A percentile compares a stretch with the other conserved stretches of the same genome.
Conservation (phyloP, 1,140 invertebrate genomes). For the Calosoma granatense region DNA sequence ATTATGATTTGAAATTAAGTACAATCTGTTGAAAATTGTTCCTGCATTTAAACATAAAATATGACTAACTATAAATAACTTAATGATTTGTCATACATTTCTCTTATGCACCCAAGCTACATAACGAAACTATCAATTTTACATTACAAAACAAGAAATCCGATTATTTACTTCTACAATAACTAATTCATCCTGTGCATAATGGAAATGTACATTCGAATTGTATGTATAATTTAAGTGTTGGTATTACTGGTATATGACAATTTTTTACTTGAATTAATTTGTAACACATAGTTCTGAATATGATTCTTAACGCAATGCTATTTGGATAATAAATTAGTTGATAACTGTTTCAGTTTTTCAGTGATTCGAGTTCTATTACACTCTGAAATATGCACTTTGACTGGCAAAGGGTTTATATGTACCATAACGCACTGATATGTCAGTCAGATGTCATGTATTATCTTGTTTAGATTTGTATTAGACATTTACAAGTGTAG, state of each 20-base stretch:
- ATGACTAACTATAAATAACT: conserved; percentile 1
- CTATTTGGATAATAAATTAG: neutral
- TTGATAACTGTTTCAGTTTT: neutral
- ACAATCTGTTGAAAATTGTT: conserved; percentile 3
- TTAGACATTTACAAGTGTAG: no score
- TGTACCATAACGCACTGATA: no score
- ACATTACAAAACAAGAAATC: neutral
- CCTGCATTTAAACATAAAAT: conserved; percentile 2
- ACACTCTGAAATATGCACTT: neutral
- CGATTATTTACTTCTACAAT: neutral
- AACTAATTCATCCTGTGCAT: neutral
- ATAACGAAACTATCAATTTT: no score
- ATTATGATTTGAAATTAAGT: conserved; percentile 6
- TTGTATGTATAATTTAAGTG: neutral
- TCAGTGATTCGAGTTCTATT: no score
- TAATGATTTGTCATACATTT: neutral
- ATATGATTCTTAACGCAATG: neutral
- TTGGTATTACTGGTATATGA: neutral
- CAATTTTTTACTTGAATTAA: neutral
- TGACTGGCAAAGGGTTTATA: neutral
- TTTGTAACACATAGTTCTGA: neutral
- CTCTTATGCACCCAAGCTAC: neutral
- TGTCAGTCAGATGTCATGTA: no score
- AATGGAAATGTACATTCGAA: conserved; percentile 1
- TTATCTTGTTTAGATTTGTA: neutral